Conservation (phyloP, 2,113 vertebrate species). For the Seriola rivoliana region DNA sequence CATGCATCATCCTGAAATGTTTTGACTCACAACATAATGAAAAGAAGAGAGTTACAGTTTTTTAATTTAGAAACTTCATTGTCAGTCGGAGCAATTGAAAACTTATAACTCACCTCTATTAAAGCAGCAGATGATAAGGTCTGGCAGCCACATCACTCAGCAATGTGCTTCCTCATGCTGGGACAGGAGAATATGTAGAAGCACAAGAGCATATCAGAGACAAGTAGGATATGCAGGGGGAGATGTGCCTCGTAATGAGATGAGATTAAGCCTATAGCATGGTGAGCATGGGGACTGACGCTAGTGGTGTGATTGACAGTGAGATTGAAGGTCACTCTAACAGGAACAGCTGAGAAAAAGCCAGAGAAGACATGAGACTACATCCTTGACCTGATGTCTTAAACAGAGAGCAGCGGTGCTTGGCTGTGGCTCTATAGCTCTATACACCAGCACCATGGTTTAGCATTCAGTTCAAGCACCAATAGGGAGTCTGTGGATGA, state of each 20-base stretch:
- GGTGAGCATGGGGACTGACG: not conserved
- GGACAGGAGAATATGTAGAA: not conserved
- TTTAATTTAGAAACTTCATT: slow-evolving; percentile 15
- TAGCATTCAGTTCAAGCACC: not conserved
- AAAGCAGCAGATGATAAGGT: not conserved
- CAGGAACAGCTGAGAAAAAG: slow-evolving; percentile 3
- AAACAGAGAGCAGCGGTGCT: not conserved
- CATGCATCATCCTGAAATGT: not conserved
- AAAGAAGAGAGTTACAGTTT: not conserved
- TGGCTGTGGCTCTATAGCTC: not conserved
- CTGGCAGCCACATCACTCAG: not conserved
- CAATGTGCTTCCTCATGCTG: not conserved
- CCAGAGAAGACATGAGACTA: not conserved
- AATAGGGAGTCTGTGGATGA: not conserved
- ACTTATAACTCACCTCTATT: not conserved
- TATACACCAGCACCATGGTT: not conserved
- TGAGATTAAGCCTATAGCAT: not conserved
- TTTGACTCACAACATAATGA: slow-evolving; percentile 4
- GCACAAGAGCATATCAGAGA: not conserved
- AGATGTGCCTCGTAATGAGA: not conserved
- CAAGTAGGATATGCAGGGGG: not conserved
- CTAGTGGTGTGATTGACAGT: not conserved
- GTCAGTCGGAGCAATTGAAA: not conserved
- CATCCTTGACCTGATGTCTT: slow-evolving; percentile 14
- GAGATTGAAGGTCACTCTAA: not conserved